These are phyloP conservation scores for Chanos chanos DNA, from an alignment of 2,797 vertebrate species.

Conservation along the genomic window DNA sequence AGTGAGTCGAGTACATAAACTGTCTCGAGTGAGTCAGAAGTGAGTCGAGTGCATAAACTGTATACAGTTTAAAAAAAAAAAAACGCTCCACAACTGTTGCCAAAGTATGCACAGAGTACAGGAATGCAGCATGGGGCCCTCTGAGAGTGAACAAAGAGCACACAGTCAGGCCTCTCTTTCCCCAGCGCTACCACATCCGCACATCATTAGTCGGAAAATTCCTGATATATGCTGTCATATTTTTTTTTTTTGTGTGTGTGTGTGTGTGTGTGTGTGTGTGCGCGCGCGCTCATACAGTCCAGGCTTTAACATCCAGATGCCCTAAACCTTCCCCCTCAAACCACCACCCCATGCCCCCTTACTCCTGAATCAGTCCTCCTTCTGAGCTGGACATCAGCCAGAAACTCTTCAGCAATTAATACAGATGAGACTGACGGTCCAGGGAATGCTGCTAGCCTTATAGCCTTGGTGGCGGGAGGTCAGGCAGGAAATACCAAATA, in stretches of 20 bases:
- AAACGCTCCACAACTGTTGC: constrained; percentile 81
- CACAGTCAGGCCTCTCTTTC: constrained; percentile 98
- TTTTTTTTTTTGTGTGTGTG: constrained; percentile 68
- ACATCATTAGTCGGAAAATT: constrained; percentile 99
- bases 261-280: too few species aligned
- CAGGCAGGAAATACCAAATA: constrained; percentile 83
- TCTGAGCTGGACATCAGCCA: constrained; percentile 75
- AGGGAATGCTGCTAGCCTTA: constrained; percentile 65
- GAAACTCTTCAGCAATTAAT: constrained; percentile 78
- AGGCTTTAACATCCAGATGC: constrained; percentile 92
- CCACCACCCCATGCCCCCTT: too few species aligned
- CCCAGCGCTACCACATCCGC: constrained; percentile 96
- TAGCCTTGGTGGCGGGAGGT: constrained; percentile 72
- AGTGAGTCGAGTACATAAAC: constrained; percentile 78
- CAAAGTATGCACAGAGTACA: constrained; percentile 97
- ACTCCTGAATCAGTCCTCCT: constrained; percentile 69
- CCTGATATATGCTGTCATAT: constrained; percentile 99
- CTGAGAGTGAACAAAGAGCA: constrained; percentile 95
- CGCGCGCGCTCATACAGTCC: constrained; percentile 81
- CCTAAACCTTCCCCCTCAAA: constrained; percentile 51
- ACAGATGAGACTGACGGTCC: constrained; percentile 59
- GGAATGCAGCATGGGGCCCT: constrained; percentile 98
- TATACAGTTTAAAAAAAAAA: constrained; percentile 79
- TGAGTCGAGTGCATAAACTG: constrained; percentile 80
- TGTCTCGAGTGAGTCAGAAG: constrained; percentile 85